Conservation (phyloP, 1,140 invertebrate genomes). For the Chlorops oryzae region DNA sequence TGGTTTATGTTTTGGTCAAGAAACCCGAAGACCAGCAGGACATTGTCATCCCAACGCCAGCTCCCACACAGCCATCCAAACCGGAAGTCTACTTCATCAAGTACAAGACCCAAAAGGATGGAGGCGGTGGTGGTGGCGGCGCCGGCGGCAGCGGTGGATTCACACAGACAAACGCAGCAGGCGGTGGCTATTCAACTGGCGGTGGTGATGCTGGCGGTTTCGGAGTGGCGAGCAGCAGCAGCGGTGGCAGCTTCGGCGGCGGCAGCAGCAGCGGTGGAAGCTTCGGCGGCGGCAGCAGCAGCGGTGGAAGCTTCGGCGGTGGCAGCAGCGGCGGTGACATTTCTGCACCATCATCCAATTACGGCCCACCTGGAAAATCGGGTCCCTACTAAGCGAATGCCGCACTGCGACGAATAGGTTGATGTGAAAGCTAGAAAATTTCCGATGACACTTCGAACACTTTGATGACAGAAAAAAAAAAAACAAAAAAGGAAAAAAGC, state of each 20-base stretch:
- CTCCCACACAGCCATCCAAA: conserved; percentile 74
- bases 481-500: conserved; percentile 2
- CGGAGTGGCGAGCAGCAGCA: conserved; percentile 1
- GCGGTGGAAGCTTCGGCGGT: conserved; percentile 34
- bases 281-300: conserved; percentile 43
- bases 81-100: conserved; percentile 85
- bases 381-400: conserved; percentile 44
- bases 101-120: conserved; percentile 70
- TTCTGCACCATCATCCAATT: conserved; percentile 54
- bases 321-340: conserved; percentile 47
- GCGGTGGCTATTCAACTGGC: conserved; percentile 42
- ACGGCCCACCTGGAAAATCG: conserved; percentile 57
- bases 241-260: conserved; percentile 2
- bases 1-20: conserved; percentile 83
- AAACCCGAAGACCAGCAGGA: conserved; percentile 74
- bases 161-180: conserved; percentile 42
- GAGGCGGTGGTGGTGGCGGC: conserved; percentile 43
- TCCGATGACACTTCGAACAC: too few species aligned
- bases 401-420: not conserved
- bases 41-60: conserved; percentile 65
- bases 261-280: conserved; percentile 33
- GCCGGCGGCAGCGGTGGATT: conserved; percentile 31
- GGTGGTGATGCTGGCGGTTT: conserved; percentile 12
- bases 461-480: too few species aligned
- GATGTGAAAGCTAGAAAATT: not conserved